phyloP scores from a whole-genome alignment of 2,888 invertebrate species.

The Listrodromus nycthemerus region DNA sequence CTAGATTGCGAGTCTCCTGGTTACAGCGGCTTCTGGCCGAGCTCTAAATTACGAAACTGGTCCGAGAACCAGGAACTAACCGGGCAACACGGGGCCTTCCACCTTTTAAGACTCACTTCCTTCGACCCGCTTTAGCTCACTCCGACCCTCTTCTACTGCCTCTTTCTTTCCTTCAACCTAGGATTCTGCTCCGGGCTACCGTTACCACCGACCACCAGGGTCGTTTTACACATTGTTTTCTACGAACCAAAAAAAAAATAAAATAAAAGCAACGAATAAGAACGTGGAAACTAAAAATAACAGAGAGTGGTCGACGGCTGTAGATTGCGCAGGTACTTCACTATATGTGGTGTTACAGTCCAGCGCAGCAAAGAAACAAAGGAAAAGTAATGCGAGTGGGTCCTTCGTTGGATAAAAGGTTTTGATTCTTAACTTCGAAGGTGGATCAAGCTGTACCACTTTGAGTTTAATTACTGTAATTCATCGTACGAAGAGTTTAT shows the following conservation, averaged over 20 bases:
- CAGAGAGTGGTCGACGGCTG: slow-evolving; percentile 43
- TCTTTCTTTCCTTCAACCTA: slow-evolving; percentile 13
- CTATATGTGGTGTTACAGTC: slow-evolving; percentile 4
- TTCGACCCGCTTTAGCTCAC: slow-evolving; percentile 38
- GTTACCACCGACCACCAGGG: slow-evolving; percentile 43
- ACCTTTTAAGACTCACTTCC: slow-evolving; percentile 64
- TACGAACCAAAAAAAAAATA: slow-evolving; percentile 42
- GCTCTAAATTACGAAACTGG: slow-evolving; percentile 61
- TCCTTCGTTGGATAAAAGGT: slow-evolving; percentile 22
- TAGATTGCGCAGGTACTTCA: slow-evolving; percentile 28
- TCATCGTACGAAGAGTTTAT: background rate
- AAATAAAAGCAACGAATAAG: background rate
- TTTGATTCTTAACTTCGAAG: slow-evolving; percentile 24
- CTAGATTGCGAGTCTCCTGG: slow-evolving; percentile 50
- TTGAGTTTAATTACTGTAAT: background rate
- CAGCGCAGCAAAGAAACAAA: slow-evolving; percentile 7
- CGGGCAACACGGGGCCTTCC: slow-evolving; percentile 40
- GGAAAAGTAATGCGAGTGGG: slow-evolving; percentile 26
- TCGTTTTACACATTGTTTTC: slow-evolving; percentile 64
- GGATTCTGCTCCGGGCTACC: slow-evolving; percentile 22
- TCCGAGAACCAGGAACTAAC: slow-evolving; percentile 52
- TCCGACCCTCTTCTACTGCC: slow-evolving; percentile 22
- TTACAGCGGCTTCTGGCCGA: slow-evolving; percentile 48
- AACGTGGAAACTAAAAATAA: slow-evolving; percentile 45
- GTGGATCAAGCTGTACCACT: background rate